Evolutionary conservation across 2,888 invertebrate species (phyloP), one percentile per base, ranked within the genome.

Genomic region (Heliconius cydno): DNA sequence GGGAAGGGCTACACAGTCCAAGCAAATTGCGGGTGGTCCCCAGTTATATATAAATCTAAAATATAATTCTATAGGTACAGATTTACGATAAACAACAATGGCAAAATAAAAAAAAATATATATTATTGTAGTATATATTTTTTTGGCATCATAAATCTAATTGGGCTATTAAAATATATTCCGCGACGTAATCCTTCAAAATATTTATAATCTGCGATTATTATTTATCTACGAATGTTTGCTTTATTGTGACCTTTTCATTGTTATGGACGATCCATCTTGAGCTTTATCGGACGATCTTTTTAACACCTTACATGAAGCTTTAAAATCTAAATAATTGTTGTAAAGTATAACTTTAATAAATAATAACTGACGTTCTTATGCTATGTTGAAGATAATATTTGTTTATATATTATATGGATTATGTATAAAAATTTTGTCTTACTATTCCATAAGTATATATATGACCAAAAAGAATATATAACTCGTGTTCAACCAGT

Each of bases 201-300:
- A 34, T 7, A 67, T 68, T 67, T 52, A 67, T 76, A 46, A 63
- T 38, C 38, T 77, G 28, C 34, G 7, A 60, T 60, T 73, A 73
- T 73, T 78, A 66, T 78, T 66, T 52, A 73, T 73, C 65, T 46
- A 46, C 19, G 46, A 73, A 52, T 38, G 28, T 65, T 46, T 65
- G 65, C 75, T 73, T 67, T 65, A 52, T 66, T 52, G 25, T 78
- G 78, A 73, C 78, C 78, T 78, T 78, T 65, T 70, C 28, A 66
- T 75, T 75, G 60, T 73, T 38, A 25, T 65, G 46, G 46, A 63
- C 30, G 46, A 75, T 75, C 28, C 41, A 75, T 75, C 75, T 75
- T 75, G 25, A 46, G 70, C 41, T 46, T 70, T 70, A 70, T 70
- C 70, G 46, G 41, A 46, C 25, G 46, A 70, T 46, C 70, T 70